A percentile compares a stretch with the other conserved stretches of the same genome.
phyloP scores from a whole-genome alignment of 2,888 invertebrate species.

The Gastrophysa polygoni region DNA sequence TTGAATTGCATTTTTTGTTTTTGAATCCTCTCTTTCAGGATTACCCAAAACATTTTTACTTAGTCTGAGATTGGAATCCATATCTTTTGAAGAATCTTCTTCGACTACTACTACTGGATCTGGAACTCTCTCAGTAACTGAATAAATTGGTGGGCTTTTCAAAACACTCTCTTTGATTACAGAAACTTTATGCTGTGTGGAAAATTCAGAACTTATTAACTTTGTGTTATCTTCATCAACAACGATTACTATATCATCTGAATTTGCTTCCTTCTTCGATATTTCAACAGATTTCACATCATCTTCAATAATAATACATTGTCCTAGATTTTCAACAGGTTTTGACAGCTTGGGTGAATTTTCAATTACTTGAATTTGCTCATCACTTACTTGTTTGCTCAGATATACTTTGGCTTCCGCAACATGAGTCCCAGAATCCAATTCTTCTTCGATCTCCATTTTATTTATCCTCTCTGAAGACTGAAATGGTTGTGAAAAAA shows the following conservation, averaged over 20 bases:
- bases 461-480: background rate
- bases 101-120: background rate
- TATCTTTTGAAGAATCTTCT: background rate
- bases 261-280: background rate
- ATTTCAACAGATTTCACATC: background rate
- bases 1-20: background rate
- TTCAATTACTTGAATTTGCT: background rate
- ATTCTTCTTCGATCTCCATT: background rate
- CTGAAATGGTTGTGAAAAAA: background rate
- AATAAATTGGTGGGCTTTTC: slow-evolving; percentile 6
- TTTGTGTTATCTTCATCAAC: background rate
- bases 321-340: background rate
- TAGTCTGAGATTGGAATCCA: no score
- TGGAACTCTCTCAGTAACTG: background rate
- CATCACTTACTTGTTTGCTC: background rate
- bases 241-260: background rate
- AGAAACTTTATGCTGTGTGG: background rate
- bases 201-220: background rate
- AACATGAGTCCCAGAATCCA: background rate
- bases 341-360: background rate
- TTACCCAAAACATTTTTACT: no score
- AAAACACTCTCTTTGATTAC: slow-evolving; percentile 8
- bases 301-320: background rate
- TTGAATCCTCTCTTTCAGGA: no score
- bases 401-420: background rate